Evolutionary conservation across 1,140 invertebrate species (phyloP).

Genomic region (Drosophila fuyamai): DNA sequence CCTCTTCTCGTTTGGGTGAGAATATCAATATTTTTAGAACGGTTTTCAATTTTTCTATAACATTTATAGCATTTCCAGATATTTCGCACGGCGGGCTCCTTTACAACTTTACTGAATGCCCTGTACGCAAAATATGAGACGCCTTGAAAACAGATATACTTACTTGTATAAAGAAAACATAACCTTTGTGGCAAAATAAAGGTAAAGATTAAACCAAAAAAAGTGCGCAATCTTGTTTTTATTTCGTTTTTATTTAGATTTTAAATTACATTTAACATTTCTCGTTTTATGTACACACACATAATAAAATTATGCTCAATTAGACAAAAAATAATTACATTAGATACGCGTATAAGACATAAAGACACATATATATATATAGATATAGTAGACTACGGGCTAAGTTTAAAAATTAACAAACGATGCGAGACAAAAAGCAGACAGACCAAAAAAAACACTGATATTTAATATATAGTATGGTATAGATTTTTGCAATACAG

Average conservation of each 20-base stretch:
- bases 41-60: not conserved
- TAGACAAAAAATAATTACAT: conserved; percentile 71
- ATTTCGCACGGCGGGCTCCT: conserved; percentile 60
- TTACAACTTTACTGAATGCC: conserved; percentile 56
- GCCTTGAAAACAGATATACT: not conserved
- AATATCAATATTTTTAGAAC: not conserved
- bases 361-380: conserved; percentile 18
- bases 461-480: not conserved
- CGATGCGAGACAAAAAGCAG: conserved; percentile 45
- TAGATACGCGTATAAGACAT: conserved; percentile 43
- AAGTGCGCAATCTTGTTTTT: conserved; percentile 2
- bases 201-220: no score
- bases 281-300: conserved; percentile 71
- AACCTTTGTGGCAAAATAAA: not conserved
- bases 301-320: conserved; percentile 70
- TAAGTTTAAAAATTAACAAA: conserved; percentile 52
- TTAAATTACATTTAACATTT: conserved; percentile 72
- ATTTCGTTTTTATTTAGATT: conserved; percentile 68
- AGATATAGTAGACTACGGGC: conserved; percentile 56
- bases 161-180: not conserved
- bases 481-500: conserved; percentile 14
- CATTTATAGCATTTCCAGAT: conserved; percentile 6
- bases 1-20: conserved; percentile 61
- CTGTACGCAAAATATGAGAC: conserved; percentile 53
- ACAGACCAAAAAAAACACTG: conserved; percentile 43